These are phyloP conservation scores for Hypanus sabinus DNA, from an alignment of 2,113 vertebrate genomes.

Conservation along the genomic window DNA sequence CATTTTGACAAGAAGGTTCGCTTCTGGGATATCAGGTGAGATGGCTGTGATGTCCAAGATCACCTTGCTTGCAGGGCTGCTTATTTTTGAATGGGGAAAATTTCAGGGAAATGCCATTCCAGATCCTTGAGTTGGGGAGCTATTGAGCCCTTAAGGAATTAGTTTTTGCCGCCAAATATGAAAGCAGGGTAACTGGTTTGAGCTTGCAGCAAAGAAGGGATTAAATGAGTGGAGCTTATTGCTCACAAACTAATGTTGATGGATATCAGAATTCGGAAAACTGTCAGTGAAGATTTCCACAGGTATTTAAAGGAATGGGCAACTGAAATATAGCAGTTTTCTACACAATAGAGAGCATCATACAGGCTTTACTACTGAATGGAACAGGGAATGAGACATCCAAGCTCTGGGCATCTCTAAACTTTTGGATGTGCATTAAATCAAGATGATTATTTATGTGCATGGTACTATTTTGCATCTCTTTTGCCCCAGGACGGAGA, in stretches of 20 bases:
- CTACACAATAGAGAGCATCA: neutral
- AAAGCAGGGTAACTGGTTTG: neutral
- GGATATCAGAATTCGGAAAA: no score
- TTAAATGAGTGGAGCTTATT: neutral
- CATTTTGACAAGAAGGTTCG: constrained; percentile 98
- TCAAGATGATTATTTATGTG: neutral
- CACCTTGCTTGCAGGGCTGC: neutral
- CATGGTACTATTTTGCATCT: neutral
- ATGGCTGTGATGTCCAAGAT: neutral
- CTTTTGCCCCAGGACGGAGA: constrained; percentile 67
- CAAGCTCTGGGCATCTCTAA: neutral
- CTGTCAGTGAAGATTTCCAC: neutral
- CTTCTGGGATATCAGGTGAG: constrained; percentile 97
- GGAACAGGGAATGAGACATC: neutral
- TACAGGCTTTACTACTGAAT: neutral
- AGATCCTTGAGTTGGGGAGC: neutral
- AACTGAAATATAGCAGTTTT: neutral
- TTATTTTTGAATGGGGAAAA: neutral
- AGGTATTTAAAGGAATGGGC: neutral
- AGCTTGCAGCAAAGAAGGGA: neutral
- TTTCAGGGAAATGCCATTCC: neutral
- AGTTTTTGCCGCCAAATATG: neutral
- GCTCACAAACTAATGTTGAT: neutral
- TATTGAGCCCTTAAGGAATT: neutral
- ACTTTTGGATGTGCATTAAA: neutral